Conservation (phyloP, 2,888 invertebrate species). For the Leptothorax acervorum region DNA sequence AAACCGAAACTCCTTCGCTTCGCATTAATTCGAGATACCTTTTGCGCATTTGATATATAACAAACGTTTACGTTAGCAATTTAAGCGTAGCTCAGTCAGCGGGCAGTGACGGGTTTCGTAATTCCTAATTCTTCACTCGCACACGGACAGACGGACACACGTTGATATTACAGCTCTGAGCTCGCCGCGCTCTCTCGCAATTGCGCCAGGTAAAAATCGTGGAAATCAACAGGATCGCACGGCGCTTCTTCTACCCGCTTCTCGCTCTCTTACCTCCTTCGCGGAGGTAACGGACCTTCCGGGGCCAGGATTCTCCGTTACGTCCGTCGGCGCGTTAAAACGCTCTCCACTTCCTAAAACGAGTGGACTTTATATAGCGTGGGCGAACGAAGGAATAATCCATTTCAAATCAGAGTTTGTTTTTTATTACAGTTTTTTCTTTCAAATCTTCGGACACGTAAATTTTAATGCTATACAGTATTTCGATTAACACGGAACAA, state of each 20-base stretch:
- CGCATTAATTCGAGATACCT: not conserved
- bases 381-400: not conserved
- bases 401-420: not conserved
- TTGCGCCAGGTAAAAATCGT: constrained; percentile 29
- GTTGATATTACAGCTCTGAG: not conserved
- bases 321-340: constrained; percentile 54
- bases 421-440: not conserved
- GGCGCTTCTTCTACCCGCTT: constrained; percentile 5
- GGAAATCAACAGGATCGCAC: constrained; percentile 22
- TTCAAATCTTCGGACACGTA: not conserved
- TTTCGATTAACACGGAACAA: not conserved
- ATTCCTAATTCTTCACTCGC: not conserved
- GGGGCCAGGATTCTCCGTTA: constrained; percentile 56
- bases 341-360: constrained; percentile 37
- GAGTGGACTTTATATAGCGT: not conserved
- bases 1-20: not conserved
- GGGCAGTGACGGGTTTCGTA: not conserved
- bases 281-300: constrained; percentile 49
- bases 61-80: constrained; percentile 10
- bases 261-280: constrained; percentile 20
- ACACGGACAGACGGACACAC: not conserved
- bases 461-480: not conserved
- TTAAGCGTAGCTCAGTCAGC: not conserved
- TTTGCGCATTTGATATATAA: not conserved
- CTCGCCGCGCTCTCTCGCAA: not conserved